These are phyloP conservation scores for Lapara coniferarum DNA, from an alignment of 2,888 invertebrate species.

Conservation along the genomic window DNA sequence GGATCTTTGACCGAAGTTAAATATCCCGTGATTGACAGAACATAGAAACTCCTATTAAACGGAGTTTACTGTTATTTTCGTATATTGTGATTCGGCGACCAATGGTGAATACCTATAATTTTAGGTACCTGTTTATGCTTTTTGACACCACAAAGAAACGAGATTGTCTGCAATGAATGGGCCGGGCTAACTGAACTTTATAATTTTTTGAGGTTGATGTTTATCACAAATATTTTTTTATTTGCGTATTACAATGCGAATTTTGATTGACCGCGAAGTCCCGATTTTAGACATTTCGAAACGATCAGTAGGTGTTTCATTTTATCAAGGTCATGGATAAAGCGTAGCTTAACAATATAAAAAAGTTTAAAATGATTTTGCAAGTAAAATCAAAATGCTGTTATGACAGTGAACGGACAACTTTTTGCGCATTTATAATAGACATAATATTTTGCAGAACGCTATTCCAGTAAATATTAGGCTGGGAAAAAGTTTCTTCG, in stretches of 20 bases:
- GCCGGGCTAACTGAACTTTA: slow-evolving; percentile 9
- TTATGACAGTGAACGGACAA: too few species aligned
- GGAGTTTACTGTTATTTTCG: slow-evolving; percentile 25
- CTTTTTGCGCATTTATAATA: too few species aligned
- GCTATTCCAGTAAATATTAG: too few species aligned
- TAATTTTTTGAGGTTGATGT: slow-evolving; percentile 1
- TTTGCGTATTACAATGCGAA: not conserved
- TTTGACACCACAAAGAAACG: not conserved
- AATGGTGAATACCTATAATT: not conserved
- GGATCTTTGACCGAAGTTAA: slow-evolving; percentile 29
- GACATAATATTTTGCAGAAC: too few species aligned
- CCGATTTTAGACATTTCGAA: not conserved
- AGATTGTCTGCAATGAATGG: not conserved
- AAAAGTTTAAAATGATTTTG: too few species aligned
- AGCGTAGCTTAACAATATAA: too few species aligned
- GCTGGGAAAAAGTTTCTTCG: too few species aligned
- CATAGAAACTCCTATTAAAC: slow-evolving; percentile 26
- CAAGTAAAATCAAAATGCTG: too few species aligned
- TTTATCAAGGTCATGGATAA: not conserved
- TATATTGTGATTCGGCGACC: slow-evolving; percentile 16
- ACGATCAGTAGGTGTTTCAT: not conserved
- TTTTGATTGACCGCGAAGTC: not conserved
- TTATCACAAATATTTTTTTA: not conserved
- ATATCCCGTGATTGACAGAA: slow-evolving; percentile 30
- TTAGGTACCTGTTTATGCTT: not conserved